phyloP scores from a whole-genome alignment of 2,888 invertebrate genomes.

The Opisthograptis luteolata region DNA sequence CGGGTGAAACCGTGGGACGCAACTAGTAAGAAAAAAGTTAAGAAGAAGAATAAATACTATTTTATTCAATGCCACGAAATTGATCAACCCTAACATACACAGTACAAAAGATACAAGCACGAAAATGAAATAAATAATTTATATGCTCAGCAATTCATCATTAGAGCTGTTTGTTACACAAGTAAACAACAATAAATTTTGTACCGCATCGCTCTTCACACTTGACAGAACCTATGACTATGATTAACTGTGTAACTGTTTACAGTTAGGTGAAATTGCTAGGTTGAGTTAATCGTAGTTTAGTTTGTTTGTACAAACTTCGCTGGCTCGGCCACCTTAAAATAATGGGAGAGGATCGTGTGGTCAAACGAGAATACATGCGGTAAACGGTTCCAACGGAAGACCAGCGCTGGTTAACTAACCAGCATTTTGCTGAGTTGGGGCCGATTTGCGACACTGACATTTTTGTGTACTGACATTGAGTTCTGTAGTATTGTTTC shows the following conservation, averaged over 20 bases:
- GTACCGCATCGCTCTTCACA: slow-evolving; percentile 18
- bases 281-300: neutral
- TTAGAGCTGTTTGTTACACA: slow-evolving; percentile 22
- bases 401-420: too few species aligned
- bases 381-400: too few species aligned
- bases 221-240: slow-evolving; percentile 23
- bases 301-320: neutral
- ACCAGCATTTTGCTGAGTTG: too few species aligned
- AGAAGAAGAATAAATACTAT: too few species aligned
- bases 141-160: slow-evolving; percentile 26
- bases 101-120: neutral
- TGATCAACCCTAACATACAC: neutral
- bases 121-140: slow-evolving; percentile 22
- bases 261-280: slow-evolving; percentile 13
- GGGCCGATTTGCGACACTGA: too few species aligned
- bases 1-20: too few species aligned
- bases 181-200: slow-evolving; percentile 31
- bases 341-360: too few species aligned
- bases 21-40: too few species aligned
- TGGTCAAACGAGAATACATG: too few species aligned
- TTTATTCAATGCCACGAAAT: neutral
- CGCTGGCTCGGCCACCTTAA: neutral
- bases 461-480: too few species aligned
- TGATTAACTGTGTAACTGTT: slow-evolving; percentile 14
- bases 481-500: too few species aligned